Percentiles rank a stretch among this genome's conserved stretches.
Evolutionary conservation across 2,888 invertebrate genomes (phyloP).

Genomic region (Lepeophtheirus nordmannii): DNA sequence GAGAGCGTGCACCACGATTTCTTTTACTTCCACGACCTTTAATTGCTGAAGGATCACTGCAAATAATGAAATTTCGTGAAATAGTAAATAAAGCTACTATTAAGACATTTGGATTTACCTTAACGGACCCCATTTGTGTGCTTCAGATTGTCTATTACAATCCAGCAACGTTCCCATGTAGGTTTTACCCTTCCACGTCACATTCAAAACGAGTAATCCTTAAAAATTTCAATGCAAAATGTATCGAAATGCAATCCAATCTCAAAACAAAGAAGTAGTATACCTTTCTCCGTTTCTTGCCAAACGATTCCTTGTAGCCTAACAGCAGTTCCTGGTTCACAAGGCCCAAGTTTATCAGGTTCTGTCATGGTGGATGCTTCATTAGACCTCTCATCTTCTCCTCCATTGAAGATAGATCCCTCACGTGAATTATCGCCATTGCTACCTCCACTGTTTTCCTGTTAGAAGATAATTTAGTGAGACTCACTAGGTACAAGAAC

Average conservation of each 20-base stretch:
- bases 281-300: constrained; percentile 39
- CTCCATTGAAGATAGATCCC: neutral
- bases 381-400: neutral
- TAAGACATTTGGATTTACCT: neutral
- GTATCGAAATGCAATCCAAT: neutral
- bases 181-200: constrained; percentile 22
- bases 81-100: neutral
- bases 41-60: constrained; percentile 10
- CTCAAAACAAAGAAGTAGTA: neutral
- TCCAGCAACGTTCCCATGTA: constrained; percentile 21
- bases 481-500: too few relatives aligned
- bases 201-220: constrained; percentile 18
- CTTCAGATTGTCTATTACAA: constrained; percentile 8
- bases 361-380: constrained; percentile 34
- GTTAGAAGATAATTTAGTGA: too few relatives aligned
- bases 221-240: neutral
- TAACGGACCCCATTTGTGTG: constrained; percentile 20
- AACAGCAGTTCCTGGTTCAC: constrained; percentile 41
- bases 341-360: constrained; percentile 40
- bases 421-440: neutral
- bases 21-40: constrained; percentile 5
- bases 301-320: constrained; percentile 41
- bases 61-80: neutral
- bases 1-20: constrained; percentile 6
- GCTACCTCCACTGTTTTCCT: neutral